These are phyloP conservation scores for Andrena camellia DNA, from an alignment of 2,888 invertebrate species.

Conservation along the genomic window DNA sequence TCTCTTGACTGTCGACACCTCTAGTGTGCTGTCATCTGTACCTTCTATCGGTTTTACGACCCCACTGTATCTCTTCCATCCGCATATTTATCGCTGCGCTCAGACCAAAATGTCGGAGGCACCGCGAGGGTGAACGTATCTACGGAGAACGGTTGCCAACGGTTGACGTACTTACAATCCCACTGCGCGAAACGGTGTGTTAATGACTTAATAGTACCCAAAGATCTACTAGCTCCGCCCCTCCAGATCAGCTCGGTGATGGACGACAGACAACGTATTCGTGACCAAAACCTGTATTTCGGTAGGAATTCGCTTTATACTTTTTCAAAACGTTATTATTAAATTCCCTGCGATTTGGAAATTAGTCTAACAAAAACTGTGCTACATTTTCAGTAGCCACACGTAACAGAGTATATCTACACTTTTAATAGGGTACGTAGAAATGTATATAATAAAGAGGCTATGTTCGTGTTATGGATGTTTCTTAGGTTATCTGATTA, in stretches of 20 bases:
- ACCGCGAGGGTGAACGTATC: conserved; percentile 18
- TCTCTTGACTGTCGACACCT: not conserved
- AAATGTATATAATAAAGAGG: too few species aligned
- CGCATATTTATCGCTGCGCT: not conserved
- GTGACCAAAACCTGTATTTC: too few species aligned
- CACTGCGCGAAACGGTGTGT: conserved; percentile 16
- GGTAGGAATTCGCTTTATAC: too few species aligned
- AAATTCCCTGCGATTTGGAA: too few species aligned
- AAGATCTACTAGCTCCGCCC: conserved; percentile 18
- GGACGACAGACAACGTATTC: too few species aligned
- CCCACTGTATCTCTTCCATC: not conserved
- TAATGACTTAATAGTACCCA: conserved; percentile 42
- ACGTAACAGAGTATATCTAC: not conserved
- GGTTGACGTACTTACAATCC: conserved; percentile 25
- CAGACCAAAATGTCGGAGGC: not conserved
- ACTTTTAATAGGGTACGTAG: not conserved
- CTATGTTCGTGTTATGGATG: too few species aligned
- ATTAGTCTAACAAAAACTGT: not conserved
- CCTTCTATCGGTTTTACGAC: not conserved
- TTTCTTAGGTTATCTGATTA: too few species aligned
- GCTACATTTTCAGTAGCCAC: not conserved
- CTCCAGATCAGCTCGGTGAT: too few species aligned
- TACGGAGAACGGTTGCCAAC: not conserved
- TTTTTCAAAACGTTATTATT: too few species aligned
- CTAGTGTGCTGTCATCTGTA: not conserved